Percentiles rank a stretch among this genome's conserved stretches.
Evolutionary conservation across 1,140 invertebrate genomes (phyloP).

Genomic region (Bombus pascuorum): DNA sequence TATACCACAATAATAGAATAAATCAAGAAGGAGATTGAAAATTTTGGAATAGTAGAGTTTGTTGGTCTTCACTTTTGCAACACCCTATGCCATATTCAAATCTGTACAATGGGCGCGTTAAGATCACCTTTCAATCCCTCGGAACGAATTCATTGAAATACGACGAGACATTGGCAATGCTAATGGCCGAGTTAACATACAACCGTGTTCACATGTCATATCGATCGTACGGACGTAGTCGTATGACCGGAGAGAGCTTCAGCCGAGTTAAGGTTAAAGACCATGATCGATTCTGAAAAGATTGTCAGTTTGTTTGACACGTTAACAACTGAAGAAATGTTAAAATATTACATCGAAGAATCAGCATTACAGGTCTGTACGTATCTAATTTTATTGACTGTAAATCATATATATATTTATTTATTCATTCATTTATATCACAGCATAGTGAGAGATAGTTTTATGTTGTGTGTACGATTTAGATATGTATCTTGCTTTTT

Average conservation of each 20-base stretch:
- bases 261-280: conserved; percentile 5
- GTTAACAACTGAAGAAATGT: neutral
- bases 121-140: neutral
- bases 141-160: conserved; percentile 6
- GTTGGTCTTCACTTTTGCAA: neutral
- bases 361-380: neutral
- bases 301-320: neutral
- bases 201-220: neutral
- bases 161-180: neutral
- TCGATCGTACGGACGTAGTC: neutral
- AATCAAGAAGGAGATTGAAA: no score
- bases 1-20: no score
- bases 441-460: no score
- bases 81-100: no score
- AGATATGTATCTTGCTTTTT: no score
- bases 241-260: conserved; percentile 4
- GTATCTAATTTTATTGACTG: neutral
- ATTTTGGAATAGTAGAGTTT: neutral
- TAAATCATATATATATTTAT: no score
- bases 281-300: neutral
- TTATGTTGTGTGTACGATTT: no score
- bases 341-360: neutral
- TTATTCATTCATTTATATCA: neutral
- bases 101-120: neutral
- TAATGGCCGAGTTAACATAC: conserved; percentile 1